These are phyloP conservation scores for Bufo bufo DNA, from an alignment of 2,113 vertebrate species.

Conservation along the genomic window DNA sequence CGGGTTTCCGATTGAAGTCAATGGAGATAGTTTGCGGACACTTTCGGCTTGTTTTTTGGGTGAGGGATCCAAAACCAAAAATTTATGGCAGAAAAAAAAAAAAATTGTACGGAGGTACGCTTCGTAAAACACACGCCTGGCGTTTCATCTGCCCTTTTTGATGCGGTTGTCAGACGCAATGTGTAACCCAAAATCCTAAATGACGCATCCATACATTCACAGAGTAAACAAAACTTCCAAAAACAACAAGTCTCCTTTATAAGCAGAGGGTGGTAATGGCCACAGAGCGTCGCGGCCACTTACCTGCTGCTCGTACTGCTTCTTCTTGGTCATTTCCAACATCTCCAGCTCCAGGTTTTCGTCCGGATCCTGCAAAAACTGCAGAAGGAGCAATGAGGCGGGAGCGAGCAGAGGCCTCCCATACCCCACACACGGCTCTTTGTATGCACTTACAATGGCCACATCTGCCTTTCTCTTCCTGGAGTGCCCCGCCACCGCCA, in stretches of 20 bases:
- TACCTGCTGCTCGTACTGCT: constrained; percentile 79
- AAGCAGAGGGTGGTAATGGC: background rate
- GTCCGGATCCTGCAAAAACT: constrained; percentile 90
- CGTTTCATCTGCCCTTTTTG: too few relatives aligned
- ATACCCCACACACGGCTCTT: constrained; percentile 50
- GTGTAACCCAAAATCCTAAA: too few relatives aligned
- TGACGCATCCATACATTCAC: too few relatives aligned
- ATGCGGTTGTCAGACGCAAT: too few relatives aligned
- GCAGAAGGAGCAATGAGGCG: background rate
- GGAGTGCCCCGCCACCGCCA: constrained; percentile 72
- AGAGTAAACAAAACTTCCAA: too few relatives aligned
- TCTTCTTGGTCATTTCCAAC: constrained; percentile 79
- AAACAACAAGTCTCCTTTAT: background rate
- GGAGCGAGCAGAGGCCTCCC: background rate
- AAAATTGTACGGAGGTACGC: too few relatives aligned
- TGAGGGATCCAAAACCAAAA: too few relatives aligned
- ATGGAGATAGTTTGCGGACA: too few relatives aligned
- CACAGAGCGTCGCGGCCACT: accelerated
- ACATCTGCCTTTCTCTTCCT: constrained; percentile 96
- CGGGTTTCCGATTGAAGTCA: too few relatives aligned
- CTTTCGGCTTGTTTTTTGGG: too few relatives aligned
- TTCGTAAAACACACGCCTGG: too few relatives aligned
- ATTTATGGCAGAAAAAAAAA: too few relatives aligned
- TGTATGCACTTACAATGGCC: constrained; percentile 83
- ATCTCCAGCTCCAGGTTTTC: constrained; percentile 82